A percentile compares a stretch with the other conserved stretches of the same genome.
These are phyloP conservation scores for Zoanthus sansibaricus DNA, from an alignment of 92 coral and sea anemone genomes.

Conservation along the genomic window DNA sequence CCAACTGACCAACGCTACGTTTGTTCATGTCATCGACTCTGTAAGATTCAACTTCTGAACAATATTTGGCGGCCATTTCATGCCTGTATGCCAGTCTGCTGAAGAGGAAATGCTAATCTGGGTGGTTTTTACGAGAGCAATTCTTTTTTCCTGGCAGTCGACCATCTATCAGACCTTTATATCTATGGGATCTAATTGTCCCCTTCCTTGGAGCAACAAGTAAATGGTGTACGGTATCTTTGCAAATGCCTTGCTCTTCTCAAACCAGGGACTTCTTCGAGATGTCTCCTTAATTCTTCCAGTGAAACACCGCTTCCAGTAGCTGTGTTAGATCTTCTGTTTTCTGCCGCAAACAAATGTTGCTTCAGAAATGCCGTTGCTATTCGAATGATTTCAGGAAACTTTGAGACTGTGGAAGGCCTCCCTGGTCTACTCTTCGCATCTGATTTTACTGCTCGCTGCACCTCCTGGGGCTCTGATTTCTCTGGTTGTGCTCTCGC, in stretches of 20 bases:
- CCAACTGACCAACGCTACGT: too few species aligned
- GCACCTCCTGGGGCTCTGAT: conserved; percentile 15
- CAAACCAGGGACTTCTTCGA: conserved; percentile 23
- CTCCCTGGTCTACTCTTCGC: conserved; percentile 27
- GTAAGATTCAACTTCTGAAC: too few species aligned
- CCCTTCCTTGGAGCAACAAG: too few species aligned
- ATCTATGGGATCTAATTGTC: too few species aligned
- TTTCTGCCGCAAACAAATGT: conserved; percentile 50
- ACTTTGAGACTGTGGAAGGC: conserved; percentile 16
- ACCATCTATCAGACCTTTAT: too few species aligned
- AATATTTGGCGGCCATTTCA: too few species aligned
- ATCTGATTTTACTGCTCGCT: conserved; percentile 12
- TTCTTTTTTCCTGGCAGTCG: too few species aligned
- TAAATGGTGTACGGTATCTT: too few species aligned
- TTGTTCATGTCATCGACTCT: too few species aligned
- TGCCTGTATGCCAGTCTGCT: too few species aligned
- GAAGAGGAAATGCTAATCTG: too few species aligned
- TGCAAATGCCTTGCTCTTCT: neutral
- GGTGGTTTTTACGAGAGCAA: too few species aligned
- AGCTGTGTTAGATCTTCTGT: conserved; percentile 45
- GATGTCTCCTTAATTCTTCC: conserved; percentile 39
- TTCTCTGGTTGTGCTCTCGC: conserved; percentile 10
- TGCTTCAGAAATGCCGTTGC: conserved; percentile 55
- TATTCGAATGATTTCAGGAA: conserved; percentile 12
- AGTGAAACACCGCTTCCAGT: conserved; percentile 51